Evolutionary conservation across 2,888 invertebrate species (phyloP).

Genomic region (Neoascia interrupta): DNA sequence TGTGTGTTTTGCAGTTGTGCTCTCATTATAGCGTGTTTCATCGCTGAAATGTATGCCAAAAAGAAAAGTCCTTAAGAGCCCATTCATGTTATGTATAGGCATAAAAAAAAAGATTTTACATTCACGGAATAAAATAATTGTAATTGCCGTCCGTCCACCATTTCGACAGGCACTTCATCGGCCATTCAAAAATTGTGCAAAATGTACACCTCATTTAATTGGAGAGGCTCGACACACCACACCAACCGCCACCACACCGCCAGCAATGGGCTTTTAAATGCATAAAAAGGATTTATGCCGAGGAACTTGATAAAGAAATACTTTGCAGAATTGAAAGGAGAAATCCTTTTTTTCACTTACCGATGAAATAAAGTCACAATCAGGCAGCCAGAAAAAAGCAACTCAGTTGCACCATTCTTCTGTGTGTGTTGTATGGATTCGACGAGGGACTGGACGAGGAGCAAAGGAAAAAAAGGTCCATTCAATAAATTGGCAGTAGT

Average conservation of each 20-base stretch:
- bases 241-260: conserved; percentile 1
- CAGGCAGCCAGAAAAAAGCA: too few relatives aligned
- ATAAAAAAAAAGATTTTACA: conserved; percentile 26
- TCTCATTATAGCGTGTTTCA: conserved; percentile 45
- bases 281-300: conserved; percentile 52
- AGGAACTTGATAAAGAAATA: conserved; percentile 47
- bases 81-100: conserved; percentile 22
- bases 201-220: conserved; percentile 70
- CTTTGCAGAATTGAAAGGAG: conserved; percentile 41
- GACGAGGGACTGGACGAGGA: conserved; percentile 22
- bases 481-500: conserved; percentile 63
- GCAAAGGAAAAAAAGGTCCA: conserved; percentile 34
- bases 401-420: too few relatives aligned
- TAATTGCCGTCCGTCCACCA: conserved; percentile 67
- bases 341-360: conserved; percentile 5
- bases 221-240: conserved; percentile 54
- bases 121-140: conserved; percentile 51
- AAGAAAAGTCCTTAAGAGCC: conserved; percentile 44
- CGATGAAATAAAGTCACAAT: conserved; percentile 21
- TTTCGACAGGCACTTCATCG: conserved; percentile 48
- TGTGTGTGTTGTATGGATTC: conserved; percentile 18
- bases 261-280: conserved; percentile 40
- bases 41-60: conserved; percentile 23
- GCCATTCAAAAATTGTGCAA: conserved; percentile 66
- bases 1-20: conserved; percentile 49